These are phyloP conservation scores for Drosophila serrata DNA, from an alignment of 1,140 invertebrate genomes.

Conservation along the genomic window DNA sequence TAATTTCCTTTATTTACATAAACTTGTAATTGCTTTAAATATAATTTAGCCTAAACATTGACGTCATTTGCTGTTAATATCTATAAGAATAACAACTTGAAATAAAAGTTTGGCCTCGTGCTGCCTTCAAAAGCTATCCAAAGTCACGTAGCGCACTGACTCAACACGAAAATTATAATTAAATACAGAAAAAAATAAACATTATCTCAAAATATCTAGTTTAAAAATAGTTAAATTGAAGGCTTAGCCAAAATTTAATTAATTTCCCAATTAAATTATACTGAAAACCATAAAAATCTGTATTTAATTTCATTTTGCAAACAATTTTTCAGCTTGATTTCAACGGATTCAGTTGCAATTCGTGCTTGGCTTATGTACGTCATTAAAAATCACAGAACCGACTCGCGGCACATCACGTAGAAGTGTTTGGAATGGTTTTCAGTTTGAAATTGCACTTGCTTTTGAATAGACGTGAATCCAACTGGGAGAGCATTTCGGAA, in stretches of 20 bases:
- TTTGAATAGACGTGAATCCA: conserved; percentile 14
- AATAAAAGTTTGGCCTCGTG: conserved; percentile 44
- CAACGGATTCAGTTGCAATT: conserved; percentile 5
- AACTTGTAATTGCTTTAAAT: neutral
- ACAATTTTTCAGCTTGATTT: neutral
- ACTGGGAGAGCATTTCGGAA: neutral
- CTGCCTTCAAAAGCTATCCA: conserved; percentile 41
- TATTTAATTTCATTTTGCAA: neutral
- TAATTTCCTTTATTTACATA: neutral
- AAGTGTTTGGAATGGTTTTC: conserved; percentile 24
- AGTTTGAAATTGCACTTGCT: conserved; percentile 18
- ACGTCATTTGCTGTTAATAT: conserved; percentile 46
- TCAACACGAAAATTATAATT: conserved; percentile 24
- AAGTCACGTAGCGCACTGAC: conserved; percentile 62
- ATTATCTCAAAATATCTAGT: neutral
- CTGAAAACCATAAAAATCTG: neutral
- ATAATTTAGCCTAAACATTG: conserved; percentile 24
- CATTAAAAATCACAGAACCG: conserved; percentile 12
- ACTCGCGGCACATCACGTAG: conserved; percentile 24
- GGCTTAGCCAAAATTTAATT: conserved; percentile 36
- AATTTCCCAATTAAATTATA: conserved; percentile 41
- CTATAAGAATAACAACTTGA: conserved; percentile 17
- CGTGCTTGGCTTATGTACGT: conserved; percentile 7
- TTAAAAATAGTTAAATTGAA: conserved; percentile 12
- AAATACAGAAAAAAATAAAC: conserved; percentile 1